Evolutionary conservation across 2,113 vertebrate species (phyloP).

Genomic region (Trogon melanurus): DNA sequence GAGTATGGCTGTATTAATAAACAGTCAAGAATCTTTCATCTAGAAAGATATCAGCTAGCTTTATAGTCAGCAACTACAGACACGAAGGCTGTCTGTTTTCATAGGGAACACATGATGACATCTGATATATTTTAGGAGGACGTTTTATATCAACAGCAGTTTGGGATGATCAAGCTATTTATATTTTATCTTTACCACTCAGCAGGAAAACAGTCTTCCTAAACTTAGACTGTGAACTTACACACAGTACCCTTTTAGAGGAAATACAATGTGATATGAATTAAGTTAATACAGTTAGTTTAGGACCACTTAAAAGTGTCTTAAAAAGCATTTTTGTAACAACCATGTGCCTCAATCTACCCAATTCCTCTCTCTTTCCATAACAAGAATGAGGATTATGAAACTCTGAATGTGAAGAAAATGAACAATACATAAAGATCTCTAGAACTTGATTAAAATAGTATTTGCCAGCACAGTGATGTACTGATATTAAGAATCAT

Average conservation of each 20-base stretch:
- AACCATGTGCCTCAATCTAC: neutral
- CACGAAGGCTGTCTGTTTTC: neutral
- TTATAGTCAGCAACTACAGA: neutral
- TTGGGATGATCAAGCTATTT: conserved; percentile 24
- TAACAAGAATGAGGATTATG: neutral
- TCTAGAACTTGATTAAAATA: neutral
- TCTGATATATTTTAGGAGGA: neutral
- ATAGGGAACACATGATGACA: neutral
- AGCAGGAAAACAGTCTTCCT: neutral
- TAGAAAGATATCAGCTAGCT: neutral
- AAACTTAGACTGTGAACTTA: neutral
- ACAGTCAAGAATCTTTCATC: neutral
- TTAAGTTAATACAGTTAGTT: neutral
- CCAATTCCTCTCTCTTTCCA: neutral
- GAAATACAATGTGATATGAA: neutral
- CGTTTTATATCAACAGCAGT: conserved; percentile 21
- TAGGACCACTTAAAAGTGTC: neutral
- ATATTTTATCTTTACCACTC: neutral
- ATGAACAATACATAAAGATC: neutral
- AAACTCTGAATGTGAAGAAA: neutral
- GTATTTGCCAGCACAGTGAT: neutral
- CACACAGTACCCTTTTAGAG: neutral
- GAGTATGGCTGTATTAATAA: neutral
- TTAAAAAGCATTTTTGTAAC: neutral
- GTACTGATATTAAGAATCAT: neutral